Base-by-base conservation (phyloP, 2,113 vertebrate species). In the Engraulis encrasicolus region DNA sequence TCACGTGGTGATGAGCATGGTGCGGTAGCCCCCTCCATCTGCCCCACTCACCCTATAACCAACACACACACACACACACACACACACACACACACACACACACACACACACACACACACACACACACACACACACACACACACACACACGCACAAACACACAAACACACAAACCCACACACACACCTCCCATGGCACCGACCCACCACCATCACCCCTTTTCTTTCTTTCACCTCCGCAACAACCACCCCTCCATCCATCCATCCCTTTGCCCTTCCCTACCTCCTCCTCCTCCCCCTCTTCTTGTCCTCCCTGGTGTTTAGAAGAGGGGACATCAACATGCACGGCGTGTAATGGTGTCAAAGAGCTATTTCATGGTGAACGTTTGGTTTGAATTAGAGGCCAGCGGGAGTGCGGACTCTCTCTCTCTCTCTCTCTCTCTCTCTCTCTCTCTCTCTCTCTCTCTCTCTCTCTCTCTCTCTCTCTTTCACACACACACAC, bases 341-440 rank as follows among this genome's bases (percentile, higher is more conserved):
- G 84, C 89, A 86, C 88, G 85, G 87, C 84, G 83, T 90, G 89
- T 88, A 90, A 89, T 89, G 89, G 87, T 90, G 88, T 89, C 88
- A 89, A 91, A 90, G 89, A 91, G 87, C 88, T 90, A 90, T 90
- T 90, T 90, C 88, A 89, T 89, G 89, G 87, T 88, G 89, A 89
- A 86, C 85, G 83, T 88, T 91, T 89, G 89, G 87, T 90, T 89
- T 91, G 89, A 91, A 91, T 91, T 90, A 91, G 89, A 86, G 85
- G 86, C 89, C 91, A 89, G 89, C 89, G 78, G 91, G 88, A 90
- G 89, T 79, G 83, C 80, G 80, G 80, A 85, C 85, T 85, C 82
- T 86, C 81, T 87, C 87, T 81, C 79, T 85, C 84, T 84, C 84
- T 77, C 81, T n/a, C n/a, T n/a, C 40, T 45, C 40, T 45, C 40